Base-by-base conservation (phyloP, 1,140 invertebrate genomes). In the Aphaenogaster rudis region DNA sequence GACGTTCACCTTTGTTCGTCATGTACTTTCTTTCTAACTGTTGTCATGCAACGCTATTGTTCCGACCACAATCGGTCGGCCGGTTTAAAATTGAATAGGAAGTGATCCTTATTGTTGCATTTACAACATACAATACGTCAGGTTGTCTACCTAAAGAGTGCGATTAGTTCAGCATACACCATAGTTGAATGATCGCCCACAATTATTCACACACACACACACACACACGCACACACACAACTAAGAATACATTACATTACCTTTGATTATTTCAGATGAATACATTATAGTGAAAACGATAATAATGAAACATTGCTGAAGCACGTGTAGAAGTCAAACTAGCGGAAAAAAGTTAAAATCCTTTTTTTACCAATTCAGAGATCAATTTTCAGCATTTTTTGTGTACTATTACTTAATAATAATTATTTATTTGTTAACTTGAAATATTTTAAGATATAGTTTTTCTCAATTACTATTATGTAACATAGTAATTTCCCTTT, bases 21-120 rank as follows among this genome's bases (percentile, higher is more conserved):
- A 45, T 3, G 54, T 48, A 61, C 80, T 84, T 84, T 84, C 69
- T 61, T 82, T 59, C 42, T 50, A 67, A 72, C 54, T 9, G 67
- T 59, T 61, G 69, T 74, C 69, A 61, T 84, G 50, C 50, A 71
- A 81, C 2, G 50, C 80, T 33, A 84, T 84, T 84, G 80, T 84
- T 63, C 69, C 28, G 54, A 13, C 17, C 54, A 63, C 54, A 61
- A 84, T 74, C 28, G 28, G 67, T 36, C 33, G 69, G 15, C 13
- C 13, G 13, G 28, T 28, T 82, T 82, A 57, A 74, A 28, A 59
- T 13, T 69, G 50, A 71, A 81, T 74, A 76, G 80, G 80, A 74
- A 82, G 42, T 21, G 69, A 84, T 84, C 13, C n/a, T 84, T 76
- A 84, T 63, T 76, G 80, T 84, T 42, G 28, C 42, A 1, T 45